Base-by-base conservation (phyloP, 2,113 vertebrate species). In the Ibidorhyncha struthersii region DNA sequence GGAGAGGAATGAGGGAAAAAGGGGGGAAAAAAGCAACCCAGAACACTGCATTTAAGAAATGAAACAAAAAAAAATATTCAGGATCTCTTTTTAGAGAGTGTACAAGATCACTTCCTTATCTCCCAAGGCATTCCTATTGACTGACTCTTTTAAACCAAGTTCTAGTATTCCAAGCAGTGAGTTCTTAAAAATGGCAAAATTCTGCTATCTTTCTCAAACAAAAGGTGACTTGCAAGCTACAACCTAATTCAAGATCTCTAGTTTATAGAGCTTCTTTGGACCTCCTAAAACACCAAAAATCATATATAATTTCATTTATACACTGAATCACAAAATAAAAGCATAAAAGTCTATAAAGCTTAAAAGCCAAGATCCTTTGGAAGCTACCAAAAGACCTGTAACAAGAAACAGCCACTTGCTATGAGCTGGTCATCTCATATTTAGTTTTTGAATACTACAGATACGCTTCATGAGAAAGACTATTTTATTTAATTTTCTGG, bases 11-110 rank as follows among this genome's bases (percentile, higher is more conserved):
- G 27, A 38, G 25, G 29, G 45, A 19, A 49, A 26, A n/a, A 5
- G 7, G 5, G 8, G 5, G 8, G 2, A 0, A 14, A 11, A 23
- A 19, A 20, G 8, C 55, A 80, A 58, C 6, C 3, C 32, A 61
- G 30, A 82, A 14, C 59, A 32, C 5, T 15, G 12, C 40, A 27
- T 29, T 26, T 50, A 72, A 43, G 69, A 95, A 91, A 77, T 26
- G 12, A 61, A 67, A 70, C 14, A 47, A 63, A 38, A 30, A 70
- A 52, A 47, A 19, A 36, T 4, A 58, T 40, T 73, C 38, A 63
- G 14, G 10, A 47, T 53, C 14, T 74, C 34, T 59, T 72, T 63
- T 70, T 34, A 70, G 26, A 84, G 14, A 65, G 21, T 14, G n/a
- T 22, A 55, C 5, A 65, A 30, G 32, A 71, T 56, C 16, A 47